phyloP scores from a whole-genome alignment of 2,797 vertebrate species.

The Craterocephalus amniculus region DNA sequence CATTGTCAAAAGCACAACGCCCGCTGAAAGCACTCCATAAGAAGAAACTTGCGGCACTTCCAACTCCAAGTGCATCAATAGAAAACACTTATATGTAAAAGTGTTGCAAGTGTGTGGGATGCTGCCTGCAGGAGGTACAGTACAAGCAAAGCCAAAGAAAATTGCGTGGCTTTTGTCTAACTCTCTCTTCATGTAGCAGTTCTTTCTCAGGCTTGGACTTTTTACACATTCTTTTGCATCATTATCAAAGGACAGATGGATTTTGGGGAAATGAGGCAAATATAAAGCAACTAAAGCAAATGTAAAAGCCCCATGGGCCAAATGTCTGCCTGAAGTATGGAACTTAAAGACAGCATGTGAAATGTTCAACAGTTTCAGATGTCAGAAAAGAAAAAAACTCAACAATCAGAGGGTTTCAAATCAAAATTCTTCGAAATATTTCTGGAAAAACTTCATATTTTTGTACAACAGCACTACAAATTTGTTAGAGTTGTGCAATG shows the following conservation, averaged over 20 bases:
- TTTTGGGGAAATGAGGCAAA: slow-evolving; percentile 30
- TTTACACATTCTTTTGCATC: slow-evolving; percentile 16
- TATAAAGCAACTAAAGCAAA: background rate
- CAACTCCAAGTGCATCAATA: slow-evolving; percentile 2
- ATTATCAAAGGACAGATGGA: slow-evolving; percentile 35
- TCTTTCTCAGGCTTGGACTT: slow-evolving; percentile 32
- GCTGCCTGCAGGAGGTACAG: background rate
- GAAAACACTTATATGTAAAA: slow-evolving; percentile 35
- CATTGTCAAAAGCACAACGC: slow-evolving; percentile 24
- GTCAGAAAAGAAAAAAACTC: background rate
- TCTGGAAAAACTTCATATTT: background rate
- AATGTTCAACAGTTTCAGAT: background rate
- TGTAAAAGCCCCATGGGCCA: background rate
- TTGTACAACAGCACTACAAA: background rate
- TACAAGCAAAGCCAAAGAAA: background rate
- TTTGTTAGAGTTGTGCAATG: background rate
- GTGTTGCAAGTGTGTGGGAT: background rate
- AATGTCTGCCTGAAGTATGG: background rate
- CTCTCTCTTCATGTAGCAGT: slow-evolving; percentile 16
- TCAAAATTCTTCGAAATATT: slow-evolving; percentile 4
- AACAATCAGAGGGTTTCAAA: background rate
- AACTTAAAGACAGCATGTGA: slow-evolving; percentile 1
- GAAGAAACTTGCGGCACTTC: slow-evolving; percentile 13
- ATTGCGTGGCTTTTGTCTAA: background rate
- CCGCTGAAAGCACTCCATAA: slow-evolving; percentile 14